Evolutionary conservation across 2,888 invertebrate species (phyloP).

Genomic region (Drepanosiphum platanoidis): DNA sequence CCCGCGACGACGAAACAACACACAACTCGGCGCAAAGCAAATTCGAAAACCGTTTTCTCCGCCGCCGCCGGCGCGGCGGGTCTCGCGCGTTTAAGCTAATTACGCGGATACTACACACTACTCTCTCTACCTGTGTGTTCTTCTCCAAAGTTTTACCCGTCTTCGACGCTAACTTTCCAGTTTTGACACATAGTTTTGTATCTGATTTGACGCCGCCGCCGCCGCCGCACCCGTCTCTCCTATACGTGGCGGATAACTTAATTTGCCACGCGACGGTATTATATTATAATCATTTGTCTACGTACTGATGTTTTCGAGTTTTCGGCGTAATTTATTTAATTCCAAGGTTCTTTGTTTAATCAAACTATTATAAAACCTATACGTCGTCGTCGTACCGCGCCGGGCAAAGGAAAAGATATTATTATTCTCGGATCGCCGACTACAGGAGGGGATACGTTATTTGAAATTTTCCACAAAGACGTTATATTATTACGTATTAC

Average conservation of each 20-base stretch:
- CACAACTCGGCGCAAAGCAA: not conserved
- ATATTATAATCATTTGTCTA: too few species aligned
- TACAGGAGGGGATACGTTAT: too few species aligned
- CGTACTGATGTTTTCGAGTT: not conserved
- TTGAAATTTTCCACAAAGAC: too few species aligned
- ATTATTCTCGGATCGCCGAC: too few species aligned
- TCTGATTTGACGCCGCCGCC: not conserved
- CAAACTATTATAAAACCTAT: too few species aligned
- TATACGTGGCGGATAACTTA: conserved; percentile 1
- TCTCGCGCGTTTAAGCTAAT: not conserved
- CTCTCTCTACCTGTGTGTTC: too few species aligned
- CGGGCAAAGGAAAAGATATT: too few species aligned
- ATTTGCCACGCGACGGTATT: not conserved
- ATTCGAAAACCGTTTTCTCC: not conserved
- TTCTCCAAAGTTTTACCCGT: conserved; percentile 15
- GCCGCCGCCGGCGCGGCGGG: too few species aligned
- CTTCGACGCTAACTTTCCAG: conserved; percentile 3
- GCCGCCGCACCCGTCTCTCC: too few species aligned
- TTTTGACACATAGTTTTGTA: not conserved
- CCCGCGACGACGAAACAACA: too few species aligned
- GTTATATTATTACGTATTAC: too few species aligned
- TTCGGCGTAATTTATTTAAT: not conserved
- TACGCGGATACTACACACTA: not conserved
- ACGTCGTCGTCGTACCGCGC: too few species aligned
- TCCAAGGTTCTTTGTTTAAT: not conserved